Evolutionary conservation across 2,113 vertebrate species (phyloP).

Genomic region (Mormyrus iriodes): DNA sequence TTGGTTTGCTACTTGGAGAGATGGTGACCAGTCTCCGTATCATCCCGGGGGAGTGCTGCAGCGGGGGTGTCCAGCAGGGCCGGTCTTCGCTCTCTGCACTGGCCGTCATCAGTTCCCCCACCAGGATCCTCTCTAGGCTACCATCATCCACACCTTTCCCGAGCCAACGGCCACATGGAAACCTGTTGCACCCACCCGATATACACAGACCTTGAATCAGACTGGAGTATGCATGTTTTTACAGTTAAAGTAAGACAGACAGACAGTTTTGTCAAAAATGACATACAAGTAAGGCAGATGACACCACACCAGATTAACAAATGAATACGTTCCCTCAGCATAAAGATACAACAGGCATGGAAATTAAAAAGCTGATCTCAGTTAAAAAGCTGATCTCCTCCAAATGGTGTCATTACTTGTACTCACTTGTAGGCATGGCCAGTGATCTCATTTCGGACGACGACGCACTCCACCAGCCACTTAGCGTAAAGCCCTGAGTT

Average conservation of each 20-base stretch:
- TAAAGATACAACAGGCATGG: not conserved
- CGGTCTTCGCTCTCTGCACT: conserved; percentile 70
- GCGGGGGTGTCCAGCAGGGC: conserved; percentile 78
- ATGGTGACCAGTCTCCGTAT: conserved; percentile 94
- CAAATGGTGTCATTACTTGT: too few relatives aligned
- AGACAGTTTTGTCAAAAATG: too few relatives aligned
- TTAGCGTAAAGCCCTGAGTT: conserved; percentile 95
- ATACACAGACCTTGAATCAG: not conserved
- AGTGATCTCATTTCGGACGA: conserved; percentile 95
- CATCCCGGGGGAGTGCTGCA: conserved; percentile 96
- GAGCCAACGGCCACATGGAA: conserved; percentile 86
- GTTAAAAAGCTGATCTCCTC: not conserved
- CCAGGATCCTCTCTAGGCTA: conserved; percentile 83
- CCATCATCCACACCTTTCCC: conserved; percentile 86
- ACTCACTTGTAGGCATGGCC: conserved; percentile 96
- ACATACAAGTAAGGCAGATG: not conserved
- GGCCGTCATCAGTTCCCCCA: conserved; percentile 77
- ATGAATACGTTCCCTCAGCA: not conserved
- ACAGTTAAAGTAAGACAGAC: too few relatives aligned
- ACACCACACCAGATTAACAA: not conserved
- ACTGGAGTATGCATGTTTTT: not conserved
- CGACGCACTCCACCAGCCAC: conserved; percentile 91
- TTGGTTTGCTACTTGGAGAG: conserved; percentile 93
- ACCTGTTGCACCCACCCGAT: conserved; percentile 53
- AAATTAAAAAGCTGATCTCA: not conserved